Conservation (phyloP, 2,797 vertebrate genomes). For the Tangara arthus region DNA sequence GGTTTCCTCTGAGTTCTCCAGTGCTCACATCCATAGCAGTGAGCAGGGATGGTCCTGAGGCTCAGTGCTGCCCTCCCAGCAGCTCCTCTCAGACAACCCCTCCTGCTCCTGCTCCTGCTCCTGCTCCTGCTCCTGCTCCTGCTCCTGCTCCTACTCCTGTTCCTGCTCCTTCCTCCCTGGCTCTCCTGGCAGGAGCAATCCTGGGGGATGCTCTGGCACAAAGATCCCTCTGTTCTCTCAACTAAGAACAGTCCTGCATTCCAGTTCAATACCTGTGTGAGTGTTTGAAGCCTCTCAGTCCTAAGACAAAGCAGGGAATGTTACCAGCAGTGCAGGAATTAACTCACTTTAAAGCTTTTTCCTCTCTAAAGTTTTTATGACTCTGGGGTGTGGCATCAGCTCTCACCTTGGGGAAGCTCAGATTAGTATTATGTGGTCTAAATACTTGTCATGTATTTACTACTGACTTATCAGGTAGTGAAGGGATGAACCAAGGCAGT, state of each 20-base stretch:
- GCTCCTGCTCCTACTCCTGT: background rate
- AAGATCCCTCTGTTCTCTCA: background rate
- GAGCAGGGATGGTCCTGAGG: background rate
- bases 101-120: background rate
- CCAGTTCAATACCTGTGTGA: background rate
- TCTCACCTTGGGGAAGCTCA: background rate
- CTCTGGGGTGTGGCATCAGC: background rate
- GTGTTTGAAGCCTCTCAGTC: background rate
- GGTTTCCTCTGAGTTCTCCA: background rate
- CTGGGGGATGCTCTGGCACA: background rate
- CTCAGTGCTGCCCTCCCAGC: background rate
- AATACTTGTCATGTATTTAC: background rate
- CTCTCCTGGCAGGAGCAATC: background rate
- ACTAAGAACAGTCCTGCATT: background rate
- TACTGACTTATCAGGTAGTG: background rate
- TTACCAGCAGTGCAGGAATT: background rate
- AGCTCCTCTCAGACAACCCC: background rate
- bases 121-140: background rate
- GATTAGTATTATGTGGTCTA: background rate
- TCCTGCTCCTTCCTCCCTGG: background rate
- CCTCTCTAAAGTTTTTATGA: background rate
- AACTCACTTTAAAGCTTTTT: background rate
- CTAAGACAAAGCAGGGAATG: background rate
- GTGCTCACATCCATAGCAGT: rapidly evolving
- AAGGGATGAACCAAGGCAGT: background rate